phyloP scores from a whole-genome alignment of 2,113 vertebrate genomes.

The Halichoeres trimaculatus region DNA sequence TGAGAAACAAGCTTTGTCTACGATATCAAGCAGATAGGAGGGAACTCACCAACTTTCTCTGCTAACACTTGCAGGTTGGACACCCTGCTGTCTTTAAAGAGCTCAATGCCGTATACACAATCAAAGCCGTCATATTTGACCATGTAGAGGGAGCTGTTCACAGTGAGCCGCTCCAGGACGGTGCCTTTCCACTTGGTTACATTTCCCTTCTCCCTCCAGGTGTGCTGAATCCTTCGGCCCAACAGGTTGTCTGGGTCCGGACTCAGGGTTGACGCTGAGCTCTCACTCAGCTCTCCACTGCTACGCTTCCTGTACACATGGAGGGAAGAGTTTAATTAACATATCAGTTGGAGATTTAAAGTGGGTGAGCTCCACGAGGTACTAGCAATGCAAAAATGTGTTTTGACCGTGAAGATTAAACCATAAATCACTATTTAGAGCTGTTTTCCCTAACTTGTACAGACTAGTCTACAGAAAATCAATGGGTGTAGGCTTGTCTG shows the following conservation, averaged over 20 bases:
- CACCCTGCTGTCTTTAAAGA: constrained; percentile 85
- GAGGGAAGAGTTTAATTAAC: neutral
- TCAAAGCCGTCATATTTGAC: constrained; percentile 88
- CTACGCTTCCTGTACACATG: constrained; percentile 81
- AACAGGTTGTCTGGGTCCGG: constrained; percentile 84
- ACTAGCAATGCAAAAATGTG: neutral
- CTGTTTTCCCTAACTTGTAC: too few species aligned
- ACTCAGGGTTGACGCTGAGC: constrained; percentile 68
- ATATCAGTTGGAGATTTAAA: neutral
- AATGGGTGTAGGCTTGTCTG: neutral
- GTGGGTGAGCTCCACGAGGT: too few species aligned
- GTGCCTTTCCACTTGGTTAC: constrained; percentile 88
- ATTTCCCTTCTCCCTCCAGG: constrained; percentile 85
- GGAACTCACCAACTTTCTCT: constrained; percentile 84
- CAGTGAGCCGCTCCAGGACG: constrained; percentile 83
- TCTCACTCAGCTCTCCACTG: constrained; percentile 85
- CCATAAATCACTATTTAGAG: too few species aligned
- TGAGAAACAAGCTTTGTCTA: neutral
- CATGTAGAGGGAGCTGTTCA: constrained; percentile 85
- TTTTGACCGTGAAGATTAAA: neutral
- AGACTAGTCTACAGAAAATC: too few species aligned
- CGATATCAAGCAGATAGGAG: neutral
- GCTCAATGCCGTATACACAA: constrained; percentile 87
- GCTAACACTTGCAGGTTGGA: constrained; percentile 83
- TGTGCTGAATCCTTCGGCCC: constrained; percentile 85